These are phyloP conservation scores for Doryteuthis pealeii DNA, from an alignment of 1,140 invertebrate genomes.

Conservation along the genomic window DNA sequence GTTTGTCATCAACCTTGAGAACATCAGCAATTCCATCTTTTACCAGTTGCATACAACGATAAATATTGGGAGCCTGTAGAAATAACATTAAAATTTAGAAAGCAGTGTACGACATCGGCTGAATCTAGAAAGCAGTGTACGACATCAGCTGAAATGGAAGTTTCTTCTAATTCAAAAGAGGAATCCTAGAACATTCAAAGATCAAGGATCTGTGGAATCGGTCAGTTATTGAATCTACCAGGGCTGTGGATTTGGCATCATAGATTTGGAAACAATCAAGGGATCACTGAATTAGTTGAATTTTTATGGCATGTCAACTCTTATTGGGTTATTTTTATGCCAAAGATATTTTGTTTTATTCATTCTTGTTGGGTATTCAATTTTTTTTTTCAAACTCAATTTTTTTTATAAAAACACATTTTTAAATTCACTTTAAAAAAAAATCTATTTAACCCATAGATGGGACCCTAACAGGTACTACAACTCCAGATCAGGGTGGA, in stretches of 20 bases:
- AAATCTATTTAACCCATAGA: too few relatives aligned
- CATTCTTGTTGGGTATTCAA: too few relatives aligned
- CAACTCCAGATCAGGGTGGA: too few relatives aligned
- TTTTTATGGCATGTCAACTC: too few relatives aligned
- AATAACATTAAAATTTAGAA: background rate
- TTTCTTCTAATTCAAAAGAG: too few relatives aligned
- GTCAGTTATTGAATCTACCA: background rate
- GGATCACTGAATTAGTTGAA: too few relatives aligned
- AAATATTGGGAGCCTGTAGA: slow-evolving; percentile 4
- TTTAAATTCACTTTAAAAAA: too few relatives aligned
- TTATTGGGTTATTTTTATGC: too few relatives aligned
- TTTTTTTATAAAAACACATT: too few relatives aligned
- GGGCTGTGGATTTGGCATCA: background rate
- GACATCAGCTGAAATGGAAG: background rate
- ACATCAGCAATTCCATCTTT: slow-evolving; percentile 68
- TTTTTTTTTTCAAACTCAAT: too few relatives aligned
- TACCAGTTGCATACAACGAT: slow-evolving; percentile 77
- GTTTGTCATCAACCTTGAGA: slow-evolving; percentile 25
- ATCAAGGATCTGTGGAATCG: background rate
- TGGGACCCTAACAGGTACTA: too few relatives aligned
- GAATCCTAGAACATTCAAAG: background rate
- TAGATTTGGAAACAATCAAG: background rate
- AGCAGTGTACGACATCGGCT: background rate
- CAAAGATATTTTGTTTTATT: too few relatives aligned
- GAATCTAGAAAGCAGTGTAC: background rate